Evolutionary conservation across 1,140 invertebrate species (phyloP).

Genomic region (Drosophila carrolli): DNA sequence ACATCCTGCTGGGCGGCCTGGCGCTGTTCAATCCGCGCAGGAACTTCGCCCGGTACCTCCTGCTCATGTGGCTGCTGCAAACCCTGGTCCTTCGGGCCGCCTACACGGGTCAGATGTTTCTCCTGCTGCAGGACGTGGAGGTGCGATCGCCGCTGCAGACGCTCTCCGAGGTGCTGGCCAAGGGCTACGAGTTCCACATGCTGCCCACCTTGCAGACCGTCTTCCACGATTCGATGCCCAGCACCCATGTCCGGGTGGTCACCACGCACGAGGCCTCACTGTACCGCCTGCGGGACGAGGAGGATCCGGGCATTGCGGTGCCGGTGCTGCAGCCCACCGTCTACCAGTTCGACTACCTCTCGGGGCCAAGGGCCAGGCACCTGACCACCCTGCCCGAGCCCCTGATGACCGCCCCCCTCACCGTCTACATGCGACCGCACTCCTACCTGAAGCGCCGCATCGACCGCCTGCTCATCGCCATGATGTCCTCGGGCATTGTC

Average conservation of each 20-base stretch:
- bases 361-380: conserved; percentile 15
- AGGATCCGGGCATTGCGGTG: conserved; percentile 40
- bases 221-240: conserved; percentile 37
- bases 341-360: conserved; percentile 36
- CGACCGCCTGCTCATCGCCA: conserved; percentile 58
- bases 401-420: conserved; percentile 62
- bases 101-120: conserved; percentile 73
- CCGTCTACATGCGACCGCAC: conserved; percentile 75
- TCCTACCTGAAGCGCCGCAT: conserved; percentile 61
- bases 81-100: conserved; percentile 68
- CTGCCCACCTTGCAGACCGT: conserved; percentile 43
- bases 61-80: conserved; percentile 62
- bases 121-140: conserved; percentile 67
- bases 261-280: background rate
- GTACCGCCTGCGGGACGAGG: conserved; percentile 36
- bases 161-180: conserved; percentile 47
- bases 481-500: conserved; percentile 68
- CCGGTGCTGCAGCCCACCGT: conserved; percentile 52
- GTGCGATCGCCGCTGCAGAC: conserved; percentile 34
- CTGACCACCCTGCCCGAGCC: conserved; percentile 43
- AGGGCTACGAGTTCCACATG: conserved; percentile 56
- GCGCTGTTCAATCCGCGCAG: conserved; percentile 42
- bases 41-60: conserved; percentile 67
- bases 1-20: conserved; percentile 47
- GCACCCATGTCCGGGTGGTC: background rate